Evolutionary conservation across 2,888 invertebrate species (phyloP), one percentile per base, ranked within the genome.

Genomic region (Drosophila pseudotakahashii): DNA sequence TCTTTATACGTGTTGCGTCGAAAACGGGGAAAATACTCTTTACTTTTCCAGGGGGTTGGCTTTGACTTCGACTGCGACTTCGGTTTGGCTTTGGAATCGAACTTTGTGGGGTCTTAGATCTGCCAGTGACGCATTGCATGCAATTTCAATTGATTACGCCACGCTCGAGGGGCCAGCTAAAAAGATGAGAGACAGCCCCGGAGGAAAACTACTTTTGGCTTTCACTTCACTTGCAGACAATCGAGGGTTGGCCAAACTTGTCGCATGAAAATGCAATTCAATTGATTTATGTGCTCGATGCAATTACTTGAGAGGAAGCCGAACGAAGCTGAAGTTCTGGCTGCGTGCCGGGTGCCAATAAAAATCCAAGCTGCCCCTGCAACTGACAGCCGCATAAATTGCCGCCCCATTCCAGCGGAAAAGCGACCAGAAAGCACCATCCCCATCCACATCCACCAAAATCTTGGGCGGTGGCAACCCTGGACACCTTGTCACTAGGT

Each of bases 261-360:
- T 81, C 81, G 75, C 79, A 83, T 86, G 84, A 86, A 86, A 85
- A 78, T 81, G 89, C 89, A 85, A 88, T 85, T 87, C 84, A 81
- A 85, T 85, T 88, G 88, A 85, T 85, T 88, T 88, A 86, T 88
- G 87, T 81, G 81, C 76, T 75, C 82, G 79, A 79, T 86, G 89
- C 88, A 85, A 85, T 85, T 85, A 85, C 84, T 75, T 55, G 73
- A 44, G 51, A 61, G 60, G 52, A 60, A 70, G 52, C 57, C 39
- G 54, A 30, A 30, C 48, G 68, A 30, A 39, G 39, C 37, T n/a
- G 37, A 34, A 44, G 45, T 45, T 67, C 66, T 66, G 54, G 66
- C 66, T 77, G 82, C 86, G 79, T 83, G 88, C 69, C 78, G 68
- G 81, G 60, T 82, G 87, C 81, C 77, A 83, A 85, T 83, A 85